phyloP scores from a whole-genome alignment of 2,797 vertebrate genomes.

The Pyrocephalus nanus region DNA sequence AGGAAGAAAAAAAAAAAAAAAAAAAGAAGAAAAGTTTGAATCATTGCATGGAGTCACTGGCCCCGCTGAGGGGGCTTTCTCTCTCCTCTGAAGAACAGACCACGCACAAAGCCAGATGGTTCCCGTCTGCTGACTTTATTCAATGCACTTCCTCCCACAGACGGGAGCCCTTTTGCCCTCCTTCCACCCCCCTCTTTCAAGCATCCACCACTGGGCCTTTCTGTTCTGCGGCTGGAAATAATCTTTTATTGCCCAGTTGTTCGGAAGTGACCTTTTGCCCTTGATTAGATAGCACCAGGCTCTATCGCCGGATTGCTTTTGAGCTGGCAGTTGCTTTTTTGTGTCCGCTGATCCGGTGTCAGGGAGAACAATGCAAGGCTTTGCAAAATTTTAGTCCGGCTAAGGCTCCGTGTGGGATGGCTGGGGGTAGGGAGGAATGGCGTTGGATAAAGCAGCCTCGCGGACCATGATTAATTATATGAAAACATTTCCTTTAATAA shows the following conservation, averaged over 20 bases:
- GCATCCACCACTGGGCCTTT: slow-evolving; percentile 79
- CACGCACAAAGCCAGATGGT: slow-evolving; percentile 91
- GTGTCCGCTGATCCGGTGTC: slow-evolving; percentile 87
- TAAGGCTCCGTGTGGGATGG: slow-evolving; percentile 70
- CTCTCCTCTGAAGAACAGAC: slow-evolving; percentile 81
- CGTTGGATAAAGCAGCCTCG: background rate
- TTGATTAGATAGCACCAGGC: slow-evolving; percentile 97
- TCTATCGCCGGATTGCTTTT: slow-evolving; percentile 90
- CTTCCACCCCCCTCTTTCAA: slow-evolving; percentile 64
- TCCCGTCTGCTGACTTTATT: slow-evolving; percentile 94
- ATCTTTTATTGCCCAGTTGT: slow-evolving; percentile 99
- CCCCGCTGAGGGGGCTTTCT: slow-evolving; percentile 76
- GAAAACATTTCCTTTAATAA: slow-evolving; percentile 65
- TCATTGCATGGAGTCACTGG: slow-evolving; percentile 73
- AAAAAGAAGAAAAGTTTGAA: slow-evolving; percentile 52
- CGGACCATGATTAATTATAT: slow-evolving; percentile 47
- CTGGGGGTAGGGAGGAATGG: slow-evolving; percentile 70
- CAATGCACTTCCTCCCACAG: slow-evolving; percentile 91
- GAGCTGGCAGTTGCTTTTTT: slow-evolving; percentile 84
- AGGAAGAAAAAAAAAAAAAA: background rate
- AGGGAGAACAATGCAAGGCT: slow-evolving; percentile 90
- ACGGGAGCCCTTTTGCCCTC: slow-evolving; percentile 78
- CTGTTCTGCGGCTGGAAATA: slow-evolving; percentile 92
- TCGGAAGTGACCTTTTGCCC: slow-evolving; percentile 99
- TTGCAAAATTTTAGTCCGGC: slow-evolving; percentile 80